Conservation (phyloP, 2,888 invertebrate genomes). For the Drosophila mulleri region DNA sequence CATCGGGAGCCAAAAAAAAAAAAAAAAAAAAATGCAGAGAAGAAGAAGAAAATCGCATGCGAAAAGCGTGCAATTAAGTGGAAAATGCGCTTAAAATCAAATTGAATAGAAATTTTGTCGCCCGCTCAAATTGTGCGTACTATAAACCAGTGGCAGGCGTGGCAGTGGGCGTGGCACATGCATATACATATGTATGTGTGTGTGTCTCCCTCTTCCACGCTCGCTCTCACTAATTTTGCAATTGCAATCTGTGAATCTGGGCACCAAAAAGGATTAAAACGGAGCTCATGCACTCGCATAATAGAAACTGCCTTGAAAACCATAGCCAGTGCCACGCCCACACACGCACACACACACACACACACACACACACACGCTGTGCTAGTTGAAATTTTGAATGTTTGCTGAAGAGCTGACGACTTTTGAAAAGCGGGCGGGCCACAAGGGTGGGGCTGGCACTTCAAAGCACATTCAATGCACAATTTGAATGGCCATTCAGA, state of each 20-base stretch:
- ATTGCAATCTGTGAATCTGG: conserved; percentile 73
- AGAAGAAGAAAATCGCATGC: conserved; percentile 37
- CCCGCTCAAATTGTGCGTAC: conserved; percentile 76
- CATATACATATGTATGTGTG: no score
- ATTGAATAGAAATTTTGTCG: conserved; percentile 80
- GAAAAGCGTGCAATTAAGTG: conserved; percentile 76
- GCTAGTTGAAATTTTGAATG: conserved; percentile 36
- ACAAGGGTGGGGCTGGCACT: conserved; percentile 20
- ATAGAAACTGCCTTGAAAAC: conserved; percentile 54
- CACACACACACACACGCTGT: background rate
- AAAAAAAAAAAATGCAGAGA: background rate
- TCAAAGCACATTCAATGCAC: conserved; percentile 58
- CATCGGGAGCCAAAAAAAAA: background rate
- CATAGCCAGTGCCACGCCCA: conserved; percentile 5
- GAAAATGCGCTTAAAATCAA: conserved; percentile 81
- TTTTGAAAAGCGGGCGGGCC: background rate
- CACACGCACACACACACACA: no score
- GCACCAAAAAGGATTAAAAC: conserved; percentile 75
- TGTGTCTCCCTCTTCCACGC: background rate
- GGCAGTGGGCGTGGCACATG: background rate
- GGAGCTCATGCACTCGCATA: conserved; percentile 67
- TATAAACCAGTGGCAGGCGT: conserved; percentile 12
- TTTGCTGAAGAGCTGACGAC: conserved; percentile 12
- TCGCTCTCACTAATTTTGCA: conserved; percentile 65
- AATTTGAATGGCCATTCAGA: conserved; percentile 55